phyloP scores from a whole-genome alignment of 1,140 invertebrate species.

The Mylabris phalerata region DNA sequence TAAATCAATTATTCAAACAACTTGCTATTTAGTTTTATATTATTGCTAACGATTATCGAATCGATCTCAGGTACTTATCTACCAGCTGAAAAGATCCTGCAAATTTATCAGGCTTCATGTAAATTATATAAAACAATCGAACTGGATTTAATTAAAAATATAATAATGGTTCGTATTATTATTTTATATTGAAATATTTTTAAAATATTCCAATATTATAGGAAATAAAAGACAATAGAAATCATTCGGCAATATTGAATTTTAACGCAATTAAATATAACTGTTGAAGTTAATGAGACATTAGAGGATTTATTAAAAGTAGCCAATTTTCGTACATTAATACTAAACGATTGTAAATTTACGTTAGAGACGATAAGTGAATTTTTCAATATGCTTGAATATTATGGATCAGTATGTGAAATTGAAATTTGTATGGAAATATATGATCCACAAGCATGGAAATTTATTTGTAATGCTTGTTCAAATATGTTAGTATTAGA shows the following conservation, averaged over 20 bases:
- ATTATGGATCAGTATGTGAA: conserved; percentile 33
- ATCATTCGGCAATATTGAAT: conserved; percentile 35
- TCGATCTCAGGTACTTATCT: conserved; percentile 21
- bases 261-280: conserved; percentile 30
- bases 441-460: conserved; percentile 32
- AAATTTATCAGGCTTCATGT: conserved; percentile 31
- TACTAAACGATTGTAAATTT: conserved; percentile 33
- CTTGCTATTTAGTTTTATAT: background rate
- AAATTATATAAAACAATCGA: conserved; percentile 34
- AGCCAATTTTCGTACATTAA: conserved; percentile 31
- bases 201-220: conserved; percentile 13
- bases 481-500: conserved; percentile 27
- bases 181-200: background rate
- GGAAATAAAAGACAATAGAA: conserved; percentile 36
- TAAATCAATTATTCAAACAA: background rate
- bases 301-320: conserved; percentile 36
- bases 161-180: conserved; percentile 24
- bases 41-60: background rate
- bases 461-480: conserved; percentile 30
- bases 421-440: conserved; percentile 31
- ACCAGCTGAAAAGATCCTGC: conserved; percentile 27
- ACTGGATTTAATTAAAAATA: conserved; percentile 32
- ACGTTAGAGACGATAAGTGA: conserved; percentile 32
- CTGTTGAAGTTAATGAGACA: conserved; percentile 35
- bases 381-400: conserved; percentile 36